A percentile compares a stretch with the other conserved stretches of the same genome.
phyloP scores from a whole-genome alignment of 2,797 vertebrate genomes.

The Poeciliopsis infans region DNA sequence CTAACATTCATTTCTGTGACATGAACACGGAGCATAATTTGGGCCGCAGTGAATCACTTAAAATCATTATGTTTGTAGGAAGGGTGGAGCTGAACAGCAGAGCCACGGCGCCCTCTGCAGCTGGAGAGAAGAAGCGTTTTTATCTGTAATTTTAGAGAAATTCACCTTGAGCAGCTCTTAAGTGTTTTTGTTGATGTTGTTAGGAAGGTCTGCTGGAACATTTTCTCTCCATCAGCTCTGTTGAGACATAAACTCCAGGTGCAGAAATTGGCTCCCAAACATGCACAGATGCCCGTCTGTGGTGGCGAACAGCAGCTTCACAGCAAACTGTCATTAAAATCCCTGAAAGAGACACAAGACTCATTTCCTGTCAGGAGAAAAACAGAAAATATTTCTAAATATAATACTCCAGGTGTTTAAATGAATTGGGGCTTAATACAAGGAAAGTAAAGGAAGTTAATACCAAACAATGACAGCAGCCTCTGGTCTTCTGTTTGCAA shows the following conservation, averaged over 20 bases:
- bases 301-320: neutral
- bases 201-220: neutral
- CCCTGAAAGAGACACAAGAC: neutral
- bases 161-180: neutral
- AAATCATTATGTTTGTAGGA: conserved; percentile 7
- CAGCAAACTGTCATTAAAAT: neutral
- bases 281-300: conserved; percentile 13
- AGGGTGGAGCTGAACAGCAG: conserved; percentile 40
- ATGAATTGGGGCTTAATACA: no score
- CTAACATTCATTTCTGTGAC: conserved; percentile 28
- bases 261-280: neutral
- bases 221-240: neutral
- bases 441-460: no score
- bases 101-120: conserved; percentile 79
- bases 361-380: no score
- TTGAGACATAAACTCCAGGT: conserved; percentile 10
- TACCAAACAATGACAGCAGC: no score
- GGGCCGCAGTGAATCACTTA: conserved; percentile 17
- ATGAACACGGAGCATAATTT: conserved; percentile 31
- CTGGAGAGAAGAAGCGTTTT: conserved; percentile 23
- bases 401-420: no score
- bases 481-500: no score
- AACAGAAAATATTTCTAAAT: no score
- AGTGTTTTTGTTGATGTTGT: neutral
- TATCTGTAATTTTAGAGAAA: neutral